phyloP scores from a whole-genome alignment of 2,888 invertebrate species.

The Diaprepes abbreviatus region DNA sequence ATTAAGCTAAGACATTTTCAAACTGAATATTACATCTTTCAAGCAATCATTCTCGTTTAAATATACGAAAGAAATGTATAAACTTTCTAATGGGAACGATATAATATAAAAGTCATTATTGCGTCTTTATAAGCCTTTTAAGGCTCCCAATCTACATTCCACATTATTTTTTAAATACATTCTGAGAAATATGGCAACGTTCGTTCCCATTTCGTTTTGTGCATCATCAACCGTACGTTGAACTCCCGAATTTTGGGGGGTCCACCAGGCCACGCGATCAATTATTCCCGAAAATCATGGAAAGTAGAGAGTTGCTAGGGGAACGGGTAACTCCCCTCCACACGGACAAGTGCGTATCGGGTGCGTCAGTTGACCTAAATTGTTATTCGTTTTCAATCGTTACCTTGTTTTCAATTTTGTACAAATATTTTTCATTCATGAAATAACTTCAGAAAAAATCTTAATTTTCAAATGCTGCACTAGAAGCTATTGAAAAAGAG shows the following conservation, averaged over 20 bases:
- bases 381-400: background rate
- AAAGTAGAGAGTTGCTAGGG: conserved; percentile 32
- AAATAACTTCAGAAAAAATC: too few species aligned
- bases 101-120: too few species aligned
- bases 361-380: conserved; percentile 10
- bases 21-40: too few species aligned
- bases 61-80: too few species aligned
- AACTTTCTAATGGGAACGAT: too few species aligned
- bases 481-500: too few species aligned
- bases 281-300: conserved; percentile 31
- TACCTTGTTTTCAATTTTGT: background rate
- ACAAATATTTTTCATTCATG: background rate
- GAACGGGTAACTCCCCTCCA: conserved; percentile 8
- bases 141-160: too few species aligned
- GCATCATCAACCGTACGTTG: conserved; percentile 23
- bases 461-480: too few species aligned
- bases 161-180: too few species aligned
- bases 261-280: conserved; percentile 20
- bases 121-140: too few species aligned
- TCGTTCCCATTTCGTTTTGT: background rate
- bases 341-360: conserved; percentile 12
- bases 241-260: conserved; percentile 25
- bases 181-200: conserved; percentile 8
- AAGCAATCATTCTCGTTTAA: too few species aligned
- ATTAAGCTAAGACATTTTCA: too few species aligned